phyloP scores from a whole-genome alignment of 2,797 vertebrate species.

The Paedocypris micromegethes region DNA sequence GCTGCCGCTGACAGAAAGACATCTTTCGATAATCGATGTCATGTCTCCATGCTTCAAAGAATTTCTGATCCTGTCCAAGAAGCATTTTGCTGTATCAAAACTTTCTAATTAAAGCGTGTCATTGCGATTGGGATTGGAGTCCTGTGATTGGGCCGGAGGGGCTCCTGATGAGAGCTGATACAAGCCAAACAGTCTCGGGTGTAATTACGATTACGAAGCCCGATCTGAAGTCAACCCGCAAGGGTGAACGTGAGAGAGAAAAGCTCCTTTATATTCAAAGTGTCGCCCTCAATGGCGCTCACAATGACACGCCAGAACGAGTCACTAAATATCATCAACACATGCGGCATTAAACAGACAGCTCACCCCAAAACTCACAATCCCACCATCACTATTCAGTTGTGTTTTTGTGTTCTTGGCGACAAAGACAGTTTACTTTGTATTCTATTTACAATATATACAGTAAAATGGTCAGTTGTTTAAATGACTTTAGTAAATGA shows the following conservation, averaged over 20 bases:
- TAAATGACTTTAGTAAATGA: no score
- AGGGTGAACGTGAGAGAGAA: conserved; percentile 11
- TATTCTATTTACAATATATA: no score
- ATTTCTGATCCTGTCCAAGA: conserved; percentile 46
- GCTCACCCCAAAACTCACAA: background rate
- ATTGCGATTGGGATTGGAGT: conserved; percentile 58
- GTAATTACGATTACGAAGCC: conserved; percentile 56
- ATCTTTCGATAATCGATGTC: conserved; percentile 52
- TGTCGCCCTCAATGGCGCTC: background rate
- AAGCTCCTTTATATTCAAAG: conserved; percentile 23
- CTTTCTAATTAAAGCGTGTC: conserved; percentile 65
- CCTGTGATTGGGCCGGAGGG: conserved; percentile 59
- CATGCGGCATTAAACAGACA: background rate
- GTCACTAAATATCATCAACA: conserved; percentile 9
- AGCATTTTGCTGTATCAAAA: conserved; percentile 51
- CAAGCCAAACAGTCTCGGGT: conserved; percentile 50
- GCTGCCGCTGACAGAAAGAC: conserved; percentile 38
- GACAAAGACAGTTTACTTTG: no score
- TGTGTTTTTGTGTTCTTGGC: no score
- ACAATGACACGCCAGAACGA: background rate
- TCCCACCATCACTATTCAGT: background rate
- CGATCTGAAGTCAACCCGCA: conserved; percentile 38
- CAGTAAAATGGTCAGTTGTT: no score
- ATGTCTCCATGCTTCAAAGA: conserved; percentile 56
- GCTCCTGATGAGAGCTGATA: conserved; percentile 61